A percentile compares a stretch with the other conserved stretches of the same genome.
phyloP scores from a whole-genome alignment of 2,888 invertebrate species.

The Drosophila koepferae region DNA sequence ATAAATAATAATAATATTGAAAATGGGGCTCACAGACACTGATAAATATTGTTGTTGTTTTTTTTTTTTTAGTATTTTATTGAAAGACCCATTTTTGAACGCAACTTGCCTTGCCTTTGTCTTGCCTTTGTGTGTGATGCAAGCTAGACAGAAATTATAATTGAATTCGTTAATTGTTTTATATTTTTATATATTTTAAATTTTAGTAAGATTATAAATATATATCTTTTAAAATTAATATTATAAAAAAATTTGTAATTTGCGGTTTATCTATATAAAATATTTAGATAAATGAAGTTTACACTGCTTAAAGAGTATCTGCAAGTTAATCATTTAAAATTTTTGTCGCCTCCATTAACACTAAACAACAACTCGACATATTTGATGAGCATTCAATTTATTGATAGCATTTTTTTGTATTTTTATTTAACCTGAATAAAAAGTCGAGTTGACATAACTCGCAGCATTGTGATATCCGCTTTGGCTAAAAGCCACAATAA shows the following conservation, averaged over 20 bases:
- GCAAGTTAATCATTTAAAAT: not conserved
- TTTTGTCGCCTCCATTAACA: not conserved
- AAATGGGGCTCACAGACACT: slow-evolving; percentile 29
- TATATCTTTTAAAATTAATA: too few relatives aligned
- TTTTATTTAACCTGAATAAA: slow-evolving; percentile 31
- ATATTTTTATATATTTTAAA: too few relatives aligned
- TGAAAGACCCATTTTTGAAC: not conserved
- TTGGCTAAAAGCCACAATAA: slow-evolving; percentile 40
- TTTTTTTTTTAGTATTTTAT: not conserved
- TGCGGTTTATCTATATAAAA: not conserved
- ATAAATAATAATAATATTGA: slow-evolving; percentile 16
- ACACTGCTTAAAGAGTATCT: not conserved
- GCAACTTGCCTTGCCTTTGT: not conserved
- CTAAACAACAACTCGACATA: slow-evolving; percentile 8
- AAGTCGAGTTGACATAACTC: slow-evolving; percentile 29
- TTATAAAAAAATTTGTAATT: too few relatives aligned
- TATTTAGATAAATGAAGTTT: not conserved
- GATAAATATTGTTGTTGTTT: not conserved
- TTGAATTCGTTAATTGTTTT: too few relatives aligned
- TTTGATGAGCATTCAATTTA: slow-evolving; percentile 8
- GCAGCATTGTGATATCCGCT: slow-evolving; percentile 32
- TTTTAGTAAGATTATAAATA: too few relatives aligned
- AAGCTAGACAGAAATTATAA: not conserved
- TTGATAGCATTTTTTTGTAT: slow-evolving; percentile 13
- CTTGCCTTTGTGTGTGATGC: not conserved